Conservation (phyloP, 1,140 invertebrate genomes). For the Halyomorpha halys region DNA sequence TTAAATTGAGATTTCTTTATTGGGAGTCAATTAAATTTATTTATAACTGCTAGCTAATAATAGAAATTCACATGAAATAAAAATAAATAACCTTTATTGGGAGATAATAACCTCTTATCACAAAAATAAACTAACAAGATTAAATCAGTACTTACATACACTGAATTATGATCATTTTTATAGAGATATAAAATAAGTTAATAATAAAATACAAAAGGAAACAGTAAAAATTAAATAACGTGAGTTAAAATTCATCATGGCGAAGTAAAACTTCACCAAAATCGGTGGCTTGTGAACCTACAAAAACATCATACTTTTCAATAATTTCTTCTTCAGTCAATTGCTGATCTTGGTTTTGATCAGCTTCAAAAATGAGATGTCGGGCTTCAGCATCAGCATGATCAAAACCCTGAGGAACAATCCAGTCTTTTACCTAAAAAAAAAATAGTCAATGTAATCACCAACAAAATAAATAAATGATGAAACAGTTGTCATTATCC, state of each 20-base stretch:
- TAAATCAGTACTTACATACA: no score
- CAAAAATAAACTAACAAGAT: no score
- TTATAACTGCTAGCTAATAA: no score
- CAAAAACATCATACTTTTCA: conserved; percentile 93
- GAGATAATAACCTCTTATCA: no score
- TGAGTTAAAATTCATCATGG: conserved; percentile 87
- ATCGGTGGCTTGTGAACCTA: conserved; percentile 96
- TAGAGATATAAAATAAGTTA: no score
- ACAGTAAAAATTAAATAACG: no score
- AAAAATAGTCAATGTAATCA: conserved; percentile 18
- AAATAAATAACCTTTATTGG: no score
- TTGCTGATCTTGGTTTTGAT: conserved; percentile 79
- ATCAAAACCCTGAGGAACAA: conserved; percentile 91
- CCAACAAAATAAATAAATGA: conserved; percentile 17
- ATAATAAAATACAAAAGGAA: no score
- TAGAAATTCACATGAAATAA: no score
- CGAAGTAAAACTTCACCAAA: conserved; percentile 90
- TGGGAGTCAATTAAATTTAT: no score
- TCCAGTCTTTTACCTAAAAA: conserved; percentile 73
- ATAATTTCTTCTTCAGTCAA: conserved; percentile 87
- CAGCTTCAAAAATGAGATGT: conserved; percentile 91
- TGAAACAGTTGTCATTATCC: not conserved
- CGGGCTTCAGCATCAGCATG: conserved; percentile 90
- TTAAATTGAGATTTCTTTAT: no score
- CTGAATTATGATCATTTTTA: no score